Base-by-base conservation (phyloP, 2,888 invertebrate genomes). In the Acronicta leporina region DNA sequence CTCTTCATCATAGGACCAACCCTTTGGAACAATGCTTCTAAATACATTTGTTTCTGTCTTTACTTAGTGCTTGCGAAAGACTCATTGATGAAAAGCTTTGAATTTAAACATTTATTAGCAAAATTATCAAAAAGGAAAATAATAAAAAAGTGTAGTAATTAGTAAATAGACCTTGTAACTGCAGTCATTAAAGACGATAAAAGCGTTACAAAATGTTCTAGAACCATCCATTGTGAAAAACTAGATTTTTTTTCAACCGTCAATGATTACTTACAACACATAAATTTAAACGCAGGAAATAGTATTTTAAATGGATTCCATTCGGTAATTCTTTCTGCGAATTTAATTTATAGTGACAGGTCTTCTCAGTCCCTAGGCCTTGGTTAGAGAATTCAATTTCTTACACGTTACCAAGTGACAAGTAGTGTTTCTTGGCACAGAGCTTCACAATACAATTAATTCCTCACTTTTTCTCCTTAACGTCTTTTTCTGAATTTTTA, bases 371-470 rank as follows among this genome's bases (percentile, higher is more conserved):
- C 55, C 57, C 50, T 61, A 44, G 71, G 48, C 75, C 67, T 75
- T 71, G 75, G 57, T 43, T 20, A 35, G 52, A 47, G 57, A 63
- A 59, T 58, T 57, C 56, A 56, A 68, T 62, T 67, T 61, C 45
- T 56, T 46, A 8, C 55, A 55, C 62, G 66, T 63, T 70, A 45
- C 35, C 48, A 46, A 45, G 56, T 53, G 63, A 75, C 56, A 38
- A 54, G 50, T 65, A 61, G 58, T 66, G 66, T 63, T 69, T 79
- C 73, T 79, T 79, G 78, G 78, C 80, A 80, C 73, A 59, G 61
- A 52, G 45, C 62, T 62, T 61, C 52, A 64, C 68, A 63, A 54
- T 63, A 50, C 56, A 61, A 71, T 78, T 70, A 75, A 68, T 73
- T 63, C 54, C 58, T 70, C 49, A 53, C 63, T 63, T 71, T 63